Evolutionary conservation across 2,113 vertebrate species (phyloP).

Genomic region (Aptenodytes forsteri): DNA sequence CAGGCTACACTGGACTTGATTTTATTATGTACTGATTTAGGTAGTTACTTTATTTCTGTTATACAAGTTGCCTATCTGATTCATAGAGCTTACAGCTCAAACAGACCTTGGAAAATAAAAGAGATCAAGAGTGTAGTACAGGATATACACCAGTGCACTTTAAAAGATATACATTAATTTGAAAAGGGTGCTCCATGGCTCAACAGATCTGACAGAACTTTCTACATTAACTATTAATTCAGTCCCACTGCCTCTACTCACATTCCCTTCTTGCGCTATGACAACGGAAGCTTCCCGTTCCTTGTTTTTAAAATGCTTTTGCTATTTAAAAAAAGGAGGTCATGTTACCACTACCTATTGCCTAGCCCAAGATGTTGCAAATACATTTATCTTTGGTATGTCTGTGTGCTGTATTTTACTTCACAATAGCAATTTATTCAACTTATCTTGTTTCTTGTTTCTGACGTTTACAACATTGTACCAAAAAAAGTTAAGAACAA

Average conservation of each 20-base stretch:
- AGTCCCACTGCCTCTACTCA: neutral
- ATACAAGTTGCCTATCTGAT: neutral
- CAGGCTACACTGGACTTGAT: neutral
- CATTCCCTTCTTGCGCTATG: neutral
- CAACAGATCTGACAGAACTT: neutral
- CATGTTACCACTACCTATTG: neutral
- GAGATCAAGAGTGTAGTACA: neutral
- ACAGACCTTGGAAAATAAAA: neutral
- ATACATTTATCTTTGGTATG: neutral
- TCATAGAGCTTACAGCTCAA: neutral
- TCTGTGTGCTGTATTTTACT: neutral
- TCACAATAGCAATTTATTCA: neutral
- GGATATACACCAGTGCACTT: neutral
- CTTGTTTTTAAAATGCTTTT: neutral
- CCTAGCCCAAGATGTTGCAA: no score
- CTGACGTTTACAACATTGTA: neutral
- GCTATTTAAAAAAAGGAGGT: neutral
- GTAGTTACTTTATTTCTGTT: neutral
- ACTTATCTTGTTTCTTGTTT: neutral
- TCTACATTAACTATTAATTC: neutral
- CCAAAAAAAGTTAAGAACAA: neutral
- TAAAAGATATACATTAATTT: neutral
- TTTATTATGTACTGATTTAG: neutral
- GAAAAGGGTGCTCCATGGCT: neutral
- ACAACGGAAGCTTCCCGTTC: neutral